phyloP scores from a whole-genome alignment of 2,797 vertebrate genomes.

The Enteromius fasciolatus region DNA sequence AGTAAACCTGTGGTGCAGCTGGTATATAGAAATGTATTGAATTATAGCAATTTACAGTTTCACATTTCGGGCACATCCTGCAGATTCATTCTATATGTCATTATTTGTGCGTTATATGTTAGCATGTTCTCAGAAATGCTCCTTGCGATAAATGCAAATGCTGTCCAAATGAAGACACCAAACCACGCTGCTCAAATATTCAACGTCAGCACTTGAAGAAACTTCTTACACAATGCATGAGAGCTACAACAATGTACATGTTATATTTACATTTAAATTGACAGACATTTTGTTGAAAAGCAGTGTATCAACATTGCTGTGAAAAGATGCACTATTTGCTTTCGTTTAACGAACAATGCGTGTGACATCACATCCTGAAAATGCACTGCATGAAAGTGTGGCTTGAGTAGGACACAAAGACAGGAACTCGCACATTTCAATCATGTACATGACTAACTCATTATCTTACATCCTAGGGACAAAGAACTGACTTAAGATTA shows the following conservation, averaged over 20 bases:
- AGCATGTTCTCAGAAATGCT: not conserved
- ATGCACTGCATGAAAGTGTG: slow-evolving; percentile 14
- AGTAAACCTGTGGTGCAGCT: not conserved
- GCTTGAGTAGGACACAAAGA: slow-evolving; percentile 7
- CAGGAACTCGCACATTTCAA: slow-evolving; percentile 16
- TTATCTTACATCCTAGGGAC: not conserved
- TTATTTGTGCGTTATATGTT: not conserved
- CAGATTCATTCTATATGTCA: not conserved
- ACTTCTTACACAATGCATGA: slow-evolving; percentile 44
- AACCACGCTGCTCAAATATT: slow-evolving; percentile 39
- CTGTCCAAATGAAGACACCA: slow-evolving; percentile 54
- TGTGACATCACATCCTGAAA: slow-evolving; percentile 9
- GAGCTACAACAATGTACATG: slow-evolving; percentile 40
- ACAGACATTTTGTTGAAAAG: slow-evolving; percentile 13
- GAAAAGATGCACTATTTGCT: not conserved
- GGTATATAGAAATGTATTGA: not conserved
- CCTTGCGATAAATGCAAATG: slow-evolving; percentile 35
- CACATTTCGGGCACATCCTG: not conserved
- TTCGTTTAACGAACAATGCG: slow-evolving; percentile 4
- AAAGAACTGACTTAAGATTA: not conserved
- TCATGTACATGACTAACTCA: not conserved
- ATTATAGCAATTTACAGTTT: not conserved
- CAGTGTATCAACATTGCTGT: not conserved
- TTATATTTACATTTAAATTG: slow-evolving; percentile 36
- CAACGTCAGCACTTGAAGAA: slow-evolving; percentile 35